Evolutionary conservation across 2,888 invertebrate genomes (phyloP).

Genomic region (Boloria euphrosyne): DNA sequence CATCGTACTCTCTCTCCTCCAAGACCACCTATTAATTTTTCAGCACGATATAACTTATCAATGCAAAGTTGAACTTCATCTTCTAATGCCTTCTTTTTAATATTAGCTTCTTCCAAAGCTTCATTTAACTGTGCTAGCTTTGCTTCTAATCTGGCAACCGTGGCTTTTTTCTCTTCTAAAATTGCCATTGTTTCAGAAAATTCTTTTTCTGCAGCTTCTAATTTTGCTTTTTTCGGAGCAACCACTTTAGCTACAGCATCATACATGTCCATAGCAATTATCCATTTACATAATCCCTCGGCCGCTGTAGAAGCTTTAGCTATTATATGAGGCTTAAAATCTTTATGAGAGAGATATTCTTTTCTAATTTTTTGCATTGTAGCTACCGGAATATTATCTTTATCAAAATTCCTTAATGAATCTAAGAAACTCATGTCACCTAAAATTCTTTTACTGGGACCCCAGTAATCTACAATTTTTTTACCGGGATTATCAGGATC

Average conservation of each 20-base stretch:
- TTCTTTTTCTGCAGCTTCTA: slow-evolving; percentile 90
- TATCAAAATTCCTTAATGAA: slow-evolving; percentile 89
- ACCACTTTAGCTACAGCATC: slow-evolving; percentile 92
- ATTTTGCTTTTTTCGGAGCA: slow-evolving; percentile 92
- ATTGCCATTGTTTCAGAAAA: slow-evolving; percentile 92
- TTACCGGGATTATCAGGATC: slow-evolving; percentile 86
- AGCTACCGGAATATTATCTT: slow-evolving; percentile 89
- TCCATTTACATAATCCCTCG: slow-evolving; percentile 96
- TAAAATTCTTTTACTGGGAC: slow-evolving; percentile 90
- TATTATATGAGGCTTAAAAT: slow-evolving; percentile 90
- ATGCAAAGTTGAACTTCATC: slow-evolving; percentile 90
- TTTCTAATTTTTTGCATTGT: slow-evolving; percentile 89
- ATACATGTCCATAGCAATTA: slow-evolving; percentile 94
- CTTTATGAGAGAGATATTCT: slow-evolving; percentile 88
- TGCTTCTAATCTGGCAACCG: slow-evolving; percentile 89
- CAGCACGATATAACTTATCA: slow-evolving; percentile 91
- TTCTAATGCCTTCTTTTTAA: slow-evolving; percentile 86
- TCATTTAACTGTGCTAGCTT: slow-evolving; percentile 87
- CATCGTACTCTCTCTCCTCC: slow-evolving; percentile 95
- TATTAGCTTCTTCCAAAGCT: slow-evolving; percentile 84
- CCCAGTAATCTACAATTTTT: slow-evolving; percentile 91
- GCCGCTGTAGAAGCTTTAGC: slow-evolving; percentile 96
- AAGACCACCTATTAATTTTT: slow-evolving; percentile 92
- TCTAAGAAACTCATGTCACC: slow-evolving; percentile 92
- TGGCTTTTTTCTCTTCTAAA: slow-evolving; percentile 90